Base-by-base conservation (phyloP, 2,797 vertebrate genomes). In the Sebastes cheni region DNA sequence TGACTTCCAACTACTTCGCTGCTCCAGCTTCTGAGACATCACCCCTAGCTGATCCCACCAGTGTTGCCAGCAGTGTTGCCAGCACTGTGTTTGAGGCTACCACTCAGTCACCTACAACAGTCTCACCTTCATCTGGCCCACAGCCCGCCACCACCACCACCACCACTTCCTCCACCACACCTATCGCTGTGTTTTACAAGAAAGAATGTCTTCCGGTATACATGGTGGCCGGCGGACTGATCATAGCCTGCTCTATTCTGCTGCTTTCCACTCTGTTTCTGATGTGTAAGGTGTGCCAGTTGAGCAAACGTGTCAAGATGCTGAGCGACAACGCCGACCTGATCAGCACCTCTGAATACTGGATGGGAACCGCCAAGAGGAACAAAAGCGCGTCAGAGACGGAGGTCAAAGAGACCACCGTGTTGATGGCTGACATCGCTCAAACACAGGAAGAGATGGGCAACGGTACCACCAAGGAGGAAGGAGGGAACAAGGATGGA, bases 361-460 rank as follows among this genome's bases (percentile, higher is more conserved):
- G 61, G 59, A 13, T 58, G 36, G 77, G 18, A 62, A 75, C 32
- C 1, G 36, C 46, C 64, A 75, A 64, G 22, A 74, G 20, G 60
- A 9, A 39, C 67, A 62, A 79, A 42, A 34, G 3, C 52, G 79
- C 39, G n/a, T 6, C 71, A 1, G 77, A 82, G 6, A 11, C 25
- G 0, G 85, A 87, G 3, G 55, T 64, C 65, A 72, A 60, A 10
- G 93, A 95, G 72, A 83, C 67, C 72, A 50, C 4, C 1, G 0
- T 92, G 72, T 25, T 94, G 61, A 85, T 95, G 86, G 13, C 39
- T 1, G 90, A 92, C 16, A 1, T 85, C 10, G 54, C 5, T 46
- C 72, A 82, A 60, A 14, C 66, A 2, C 70, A 72, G 59, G 84
- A 79, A 27, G 84, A 85, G 29, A 4, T 3, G 16, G 61, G 32